Percentiles rank a stretch among this genome's conserved stretches.
Conservation (phyloP, 2,888 invertebrate genomes). For the Polymixis flavicincta region DNA sequence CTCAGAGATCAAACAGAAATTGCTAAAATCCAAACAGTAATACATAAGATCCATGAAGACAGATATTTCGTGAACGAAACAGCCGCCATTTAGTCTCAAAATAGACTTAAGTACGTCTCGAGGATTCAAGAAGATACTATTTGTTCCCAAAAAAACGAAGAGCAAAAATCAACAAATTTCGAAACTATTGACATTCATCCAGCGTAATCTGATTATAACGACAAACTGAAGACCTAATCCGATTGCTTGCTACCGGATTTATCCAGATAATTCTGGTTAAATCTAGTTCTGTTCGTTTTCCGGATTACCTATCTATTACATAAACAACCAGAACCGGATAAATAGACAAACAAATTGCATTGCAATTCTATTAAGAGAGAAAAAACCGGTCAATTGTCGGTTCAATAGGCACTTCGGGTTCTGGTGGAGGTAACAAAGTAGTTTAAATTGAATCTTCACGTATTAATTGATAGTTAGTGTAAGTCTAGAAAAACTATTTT, state of each 20-base stretch:
- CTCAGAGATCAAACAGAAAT: not conserved
- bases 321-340: constrained; percentile 33
- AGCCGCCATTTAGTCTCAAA: not conserved
- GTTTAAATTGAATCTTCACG: not conserved
- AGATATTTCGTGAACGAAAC: not conserved
- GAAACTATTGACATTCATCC: constrained; percentile 11
- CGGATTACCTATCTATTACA: constrained; percentile 34
- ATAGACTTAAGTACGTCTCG: too few species aligned
- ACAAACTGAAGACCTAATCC: constrained; percentile 29
- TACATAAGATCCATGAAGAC: not conserved
- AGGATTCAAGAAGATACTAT: not conserved
- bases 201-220: constrained; percentile 8
- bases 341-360: constrained; percentile 37
- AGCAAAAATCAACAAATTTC: not conserved
- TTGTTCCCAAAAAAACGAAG: not conserved
- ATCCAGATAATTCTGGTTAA: constrained; percentile 27
- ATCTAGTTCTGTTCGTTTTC: constrained; percentile 28
- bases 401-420: constrained; percentile 19
- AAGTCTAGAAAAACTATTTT: not conserved
- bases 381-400: constrained; percentile 17
- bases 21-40: not conserved
- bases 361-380: constrained; percentile 38
- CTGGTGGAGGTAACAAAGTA: not conserved
- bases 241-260: constrained; percentile 20
- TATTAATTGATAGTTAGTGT: not conserved